Conservation (phyloP, 2,797 vertebrate genomes). For the Crenichthys baileyi region DNA sequence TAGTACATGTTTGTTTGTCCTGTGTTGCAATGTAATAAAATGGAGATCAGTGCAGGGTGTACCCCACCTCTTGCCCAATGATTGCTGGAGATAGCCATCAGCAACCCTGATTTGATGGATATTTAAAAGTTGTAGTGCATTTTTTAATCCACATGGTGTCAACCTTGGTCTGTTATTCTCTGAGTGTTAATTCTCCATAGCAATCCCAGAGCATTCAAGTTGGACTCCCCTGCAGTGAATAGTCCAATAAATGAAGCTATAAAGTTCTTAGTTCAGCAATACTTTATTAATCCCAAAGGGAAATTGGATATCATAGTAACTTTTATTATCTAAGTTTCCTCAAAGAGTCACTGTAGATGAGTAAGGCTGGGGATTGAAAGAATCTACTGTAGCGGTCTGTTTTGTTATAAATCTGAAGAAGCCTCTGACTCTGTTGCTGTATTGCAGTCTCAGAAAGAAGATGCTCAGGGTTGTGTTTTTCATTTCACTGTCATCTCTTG, state of each 20-base stretch:
- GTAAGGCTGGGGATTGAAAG: background rate
- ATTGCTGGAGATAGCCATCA: background rate
- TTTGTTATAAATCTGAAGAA: background rate
- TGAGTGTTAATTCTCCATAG: background rate
- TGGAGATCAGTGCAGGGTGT: background rate
- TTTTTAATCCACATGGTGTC: slow-evolving; percentile 52
- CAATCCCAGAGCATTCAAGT: background rate
- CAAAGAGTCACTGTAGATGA: background rate
- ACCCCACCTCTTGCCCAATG: background rate
- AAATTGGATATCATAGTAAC: background rate
- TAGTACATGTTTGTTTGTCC: background rate
- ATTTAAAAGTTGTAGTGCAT: background rate
- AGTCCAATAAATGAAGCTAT: background rate
- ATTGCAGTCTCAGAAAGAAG: too few relatives aligned
- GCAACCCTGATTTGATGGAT: too few relatives aligned
- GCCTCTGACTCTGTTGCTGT: too few relatives aligned
- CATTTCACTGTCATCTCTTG: background rate
- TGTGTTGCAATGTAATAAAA: background rate
- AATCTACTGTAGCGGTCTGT: background rate
- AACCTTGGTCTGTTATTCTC: slow-evolving; percentile 1
- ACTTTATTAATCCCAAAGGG: background rate
- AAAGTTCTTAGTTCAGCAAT: background rate
- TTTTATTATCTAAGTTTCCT: background rate
- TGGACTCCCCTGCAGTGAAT: background rate
- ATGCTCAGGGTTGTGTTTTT: background rate